A percentile compares a stretch with the other conserved stretches of the same genome.
Evolutionary conservation across 2,797 vertebrate species (phyloP).

Genomic region (Danio albolineatus): DNA sequence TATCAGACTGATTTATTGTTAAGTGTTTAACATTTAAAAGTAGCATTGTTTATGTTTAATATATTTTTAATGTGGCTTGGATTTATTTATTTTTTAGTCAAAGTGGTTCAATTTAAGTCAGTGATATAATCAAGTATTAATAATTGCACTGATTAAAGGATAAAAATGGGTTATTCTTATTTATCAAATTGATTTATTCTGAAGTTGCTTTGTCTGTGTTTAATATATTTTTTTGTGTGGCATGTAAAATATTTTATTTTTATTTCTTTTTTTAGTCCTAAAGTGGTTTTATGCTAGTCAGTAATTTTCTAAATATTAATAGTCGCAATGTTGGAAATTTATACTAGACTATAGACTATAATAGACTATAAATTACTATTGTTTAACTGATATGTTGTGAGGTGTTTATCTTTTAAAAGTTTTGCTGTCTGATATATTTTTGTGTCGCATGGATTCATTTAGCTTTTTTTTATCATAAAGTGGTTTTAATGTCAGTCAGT

Average conservation of each 20-base stretch:
- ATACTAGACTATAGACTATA: too few species aligned
- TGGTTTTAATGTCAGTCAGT: too few species aligned
- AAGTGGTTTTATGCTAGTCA: not conserved
- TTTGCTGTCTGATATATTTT: too few species aligned
- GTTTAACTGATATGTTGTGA: too few species aligned
- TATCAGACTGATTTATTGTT: not conserved
- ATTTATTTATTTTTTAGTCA: not conserved
- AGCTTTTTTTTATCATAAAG: too few species aligned
- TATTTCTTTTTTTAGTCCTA: not conserved
- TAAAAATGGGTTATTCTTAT: too few species aligned
- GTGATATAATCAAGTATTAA: not conserved
- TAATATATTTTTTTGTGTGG: not conserved
- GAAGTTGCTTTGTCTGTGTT: not conserved
- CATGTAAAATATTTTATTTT: too few species aligned
- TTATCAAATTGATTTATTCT: not conserved
- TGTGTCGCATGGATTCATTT: too few species aligned
- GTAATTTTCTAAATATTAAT: not conserved
- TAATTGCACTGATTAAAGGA: too few species aligned
- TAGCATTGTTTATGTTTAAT: not conserved
- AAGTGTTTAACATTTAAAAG: not conserved
- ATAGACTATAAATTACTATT: too few species aligned
- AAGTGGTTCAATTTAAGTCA: not conserved
- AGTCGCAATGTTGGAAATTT: too few species aligned
- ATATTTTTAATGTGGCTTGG: not conserved
- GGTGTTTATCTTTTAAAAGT: too few species aligned